Evolutionary conservation across 2,888 invertebrate genomes (phyloP), one percentile per base, ranked within the genome.

Genomic region (Microctonus aethiopoides): DNA sequence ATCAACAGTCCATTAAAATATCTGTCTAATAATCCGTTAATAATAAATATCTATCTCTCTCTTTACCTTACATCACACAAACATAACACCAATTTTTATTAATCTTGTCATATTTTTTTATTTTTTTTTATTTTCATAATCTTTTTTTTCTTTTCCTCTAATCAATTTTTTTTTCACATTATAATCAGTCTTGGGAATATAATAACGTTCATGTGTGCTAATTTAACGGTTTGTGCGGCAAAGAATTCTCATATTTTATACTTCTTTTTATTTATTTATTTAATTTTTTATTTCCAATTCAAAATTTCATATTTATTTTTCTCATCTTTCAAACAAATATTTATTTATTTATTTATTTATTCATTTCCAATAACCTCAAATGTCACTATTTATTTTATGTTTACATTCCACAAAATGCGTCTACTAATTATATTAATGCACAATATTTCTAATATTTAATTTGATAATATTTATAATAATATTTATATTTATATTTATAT

Each of bases 1-100:
- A 84, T 84, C 80, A 85, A 84, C 83, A 81, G 78, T 82, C 78
- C 80, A 76, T 84, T 83, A 84, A 84, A 84, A 84, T 84, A 84
- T 81, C 78, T 82, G 82, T 82, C 79, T 79, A 73, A 77, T 79
- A 82, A 83, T 83, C 77, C 84, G 82, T n/a, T 80, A 80, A 82
- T 81, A 78, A 84, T 84, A 83, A 84, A 85, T 79, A 80, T 85
- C 81, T 84, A n/a, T n/a, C n/a, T n/a, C n/a, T 29, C 7, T 29
- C 29, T 29, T 84, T 85, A 85, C 81, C 78, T 80, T 82, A 85
- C 84, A 5, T 16, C 16, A 86, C 80, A 80, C 84, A 85, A 85
- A 86, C 86, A 80, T 84, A 86, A 86, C 86, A 86, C 82, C 81
- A 77, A 85, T 82, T 84, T 72, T 78, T 80, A 76, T 76, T 56